Base-by-base conservation (phyloP, 1,140 invertebrate genomes). In the Oppia nitens region DNA sequence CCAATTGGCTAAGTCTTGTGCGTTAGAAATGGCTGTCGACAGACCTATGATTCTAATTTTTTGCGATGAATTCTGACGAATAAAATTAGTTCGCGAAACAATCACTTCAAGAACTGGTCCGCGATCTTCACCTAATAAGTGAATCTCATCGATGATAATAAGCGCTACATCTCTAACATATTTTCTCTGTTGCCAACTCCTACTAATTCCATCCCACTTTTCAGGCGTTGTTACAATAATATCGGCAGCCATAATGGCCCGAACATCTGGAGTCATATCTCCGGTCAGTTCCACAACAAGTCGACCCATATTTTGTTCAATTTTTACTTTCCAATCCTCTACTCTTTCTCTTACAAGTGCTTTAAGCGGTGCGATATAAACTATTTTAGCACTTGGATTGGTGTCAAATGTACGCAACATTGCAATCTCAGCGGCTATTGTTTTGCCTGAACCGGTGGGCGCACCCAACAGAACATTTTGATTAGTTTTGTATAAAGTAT, bases 341-440 rank as follows among this genome's bases (percentile, higher is more conserved):
- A 98, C 91, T 67, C 94, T 75, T 74, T 99, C 96, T 62, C 93
- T 78, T 0, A 98, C 96, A 9, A 99, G 72, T 47, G 96, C 94
- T 76, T 99, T 99, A 53, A 99, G 70, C 0, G 96, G 96, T 1
- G 96, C 96, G 67, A 99, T 97, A 68, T 99, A 99, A 0, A 99
- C 92, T 53, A 94, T 85, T 77, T 98, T 98, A 63, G 79, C 76
- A 3, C 79, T 77, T 1, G 91, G 90, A 68, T 84, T 79, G 54
- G 83, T 75, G 64, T 83, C 83, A 65, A 98, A 93, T 0, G 94
- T 81, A 62, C 92, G 76, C 67, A 98, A 94, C 74, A 98, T 96
- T 12, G 93, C 93, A 55, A 99, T 81, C 75, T 99, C 96, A 0
- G 96, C 95, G 11, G 87, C 90, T 55, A 98, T 90, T 0, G 96